Evolutionary conservation across 2,113 vertebrate species (phyloP).

Genomic region (Misgurnus anguillicaudatus): DNA sequence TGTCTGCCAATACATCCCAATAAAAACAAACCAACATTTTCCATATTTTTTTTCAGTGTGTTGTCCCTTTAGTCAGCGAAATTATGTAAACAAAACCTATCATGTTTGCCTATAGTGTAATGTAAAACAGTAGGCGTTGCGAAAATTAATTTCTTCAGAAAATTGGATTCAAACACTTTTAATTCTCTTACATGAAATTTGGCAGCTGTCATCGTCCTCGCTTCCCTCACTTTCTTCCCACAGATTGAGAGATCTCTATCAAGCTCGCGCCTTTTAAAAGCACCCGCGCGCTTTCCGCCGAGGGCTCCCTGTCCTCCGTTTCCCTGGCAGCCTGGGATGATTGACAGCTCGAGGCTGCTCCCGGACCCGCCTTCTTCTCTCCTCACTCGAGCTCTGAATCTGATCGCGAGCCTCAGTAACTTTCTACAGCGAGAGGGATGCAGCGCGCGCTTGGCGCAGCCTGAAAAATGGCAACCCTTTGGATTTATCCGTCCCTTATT

Average conservation of each 20-base stretch:
- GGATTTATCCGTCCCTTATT: constrained; percentile 75
- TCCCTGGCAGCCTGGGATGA: constrained; percentile 59
- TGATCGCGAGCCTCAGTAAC: constrained; percentile 64
- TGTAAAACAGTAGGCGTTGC: not conserved
- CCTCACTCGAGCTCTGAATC: constrained; percentile 41
- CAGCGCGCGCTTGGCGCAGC: constrained; percentile 78
- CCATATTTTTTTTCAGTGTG: too few relatives aligned
- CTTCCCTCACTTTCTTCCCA: constrained; percentile 3
- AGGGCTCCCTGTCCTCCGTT: constrained; percentile 52
- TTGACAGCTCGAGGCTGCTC: constrained; percentile 69
- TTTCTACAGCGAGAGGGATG: constrained; percentile 75
- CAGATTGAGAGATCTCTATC: constrained; percentile 25
- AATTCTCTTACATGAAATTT: constrained; percentile 1
- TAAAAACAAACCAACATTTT: too few relatives aligned
- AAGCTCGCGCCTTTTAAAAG: constrained; percentile 27
- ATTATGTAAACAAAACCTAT: too few relatives aligned
- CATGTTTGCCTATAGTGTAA: too few relatives aligned
- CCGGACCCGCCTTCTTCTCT: constrained; percentile 68
- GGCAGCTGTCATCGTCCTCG: constrained; percentile 13
- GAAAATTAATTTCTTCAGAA: not conserved
- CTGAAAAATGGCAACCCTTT: constrained; percentile 79
- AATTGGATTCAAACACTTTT: not conserved
- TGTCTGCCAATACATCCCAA: too few relatives aligned
- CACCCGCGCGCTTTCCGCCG: not conserved
- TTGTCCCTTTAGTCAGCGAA: too few relatives aligned